Conservation (phyloP, 2,797 vertebrate species). For the Emydoidea blandingii region DNA sequence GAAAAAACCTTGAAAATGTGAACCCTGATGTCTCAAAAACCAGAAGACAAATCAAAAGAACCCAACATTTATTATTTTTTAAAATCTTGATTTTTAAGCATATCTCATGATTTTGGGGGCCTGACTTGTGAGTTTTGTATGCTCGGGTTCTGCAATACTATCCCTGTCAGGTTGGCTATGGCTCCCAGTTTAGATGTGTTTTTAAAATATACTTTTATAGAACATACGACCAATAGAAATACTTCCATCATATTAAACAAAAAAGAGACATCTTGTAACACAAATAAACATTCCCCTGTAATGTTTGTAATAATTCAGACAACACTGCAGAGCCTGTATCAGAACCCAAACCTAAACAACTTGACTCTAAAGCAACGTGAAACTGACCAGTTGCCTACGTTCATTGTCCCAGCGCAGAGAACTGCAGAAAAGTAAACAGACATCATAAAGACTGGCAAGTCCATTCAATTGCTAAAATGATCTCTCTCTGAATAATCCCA, state of each 20-base stretch:
- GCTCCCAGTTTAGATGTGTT: background rate
- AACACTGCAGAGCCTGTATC: background rate
- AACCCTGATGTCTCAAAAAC: background rate
- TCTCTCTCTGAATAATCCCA: background rate
- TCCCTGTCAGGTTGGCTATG: background rate
- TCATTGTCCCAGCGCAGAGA: background rate
- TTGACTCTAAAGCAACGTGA: background rate
- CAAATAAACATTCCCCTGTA: background rate
- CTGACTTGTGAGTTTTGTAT: background rate
- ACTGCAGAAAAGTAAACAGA: background rate
- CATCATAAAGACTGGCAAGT: background rate
- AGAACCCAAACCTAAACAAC: background rate
- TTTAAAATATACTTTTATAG: background rate
- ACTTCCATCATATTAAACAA: background rate
- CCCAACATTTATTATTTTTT: accelerated
- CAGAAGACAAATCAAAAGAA: background rate
- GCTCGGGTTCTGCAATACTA: background rate
- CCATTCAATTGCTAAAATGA: background rate
- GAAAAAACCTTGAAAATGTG: background rate
- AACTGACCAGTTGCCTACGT: slow-evolving; percentile 19
- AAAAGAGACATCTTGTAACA: background rate
- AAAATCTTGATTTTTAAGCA: background rate
- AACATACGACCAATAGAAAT: background rate
- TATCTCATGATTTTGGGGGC: background rate
- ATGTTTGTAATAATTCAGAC: background rate